These are phyloP conservation scores for Spatulosminthurus flaviceps DNA, from an alignment of 2,888 invertebrate species.

Conservation along the genomic window DNA sequence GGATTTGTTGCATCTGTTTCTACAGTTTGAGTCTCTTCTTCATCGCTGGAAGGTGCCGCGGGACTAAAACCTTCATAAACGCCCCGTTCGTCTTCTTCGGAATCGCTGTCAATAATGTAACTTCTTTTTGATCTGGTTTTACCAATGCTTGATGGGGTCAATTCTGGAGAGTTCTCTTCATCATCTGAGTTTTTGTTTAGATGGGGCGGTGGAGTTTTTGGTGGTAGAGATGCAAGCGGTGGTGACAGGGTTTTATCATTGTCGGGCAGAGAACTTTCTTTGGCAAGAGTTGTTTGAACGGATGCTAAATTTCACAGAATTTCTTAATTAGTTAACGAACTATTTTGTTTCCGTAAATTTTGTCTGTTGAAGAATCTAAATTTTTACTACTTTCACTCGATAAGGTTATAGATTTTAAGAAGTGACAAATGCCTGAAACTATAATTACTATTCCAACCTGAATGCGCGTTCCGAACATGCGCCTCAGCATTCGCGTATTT, in stretches of 20 bases:
- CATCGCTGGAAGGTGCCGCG: background rate
- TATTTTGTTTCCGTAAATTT: too few species aligned
- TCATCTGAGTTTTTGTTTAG: background rate
- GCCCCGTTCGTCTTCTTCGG: background rate
- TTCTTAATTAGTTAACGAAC: too few species aligned
- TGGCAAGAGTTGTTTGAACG: too few species aligned
- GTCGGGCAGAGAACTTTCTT: too few species aligned
- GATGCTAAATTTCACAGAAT: too few species aligned
- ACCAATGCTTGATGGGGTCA: background rate
- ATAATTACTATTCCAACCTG: background rate
- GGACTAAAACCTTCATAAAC: background rate
- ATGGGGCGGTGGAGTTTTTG: too few species aligned
- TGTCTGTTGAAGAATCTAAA: too few species aligned
- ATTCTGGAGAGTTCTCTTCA: background rate
- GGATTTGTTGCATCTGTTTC: background rate
- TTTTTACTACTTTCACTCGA: too few species aligned
- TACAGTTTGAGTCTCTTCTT: background rate
- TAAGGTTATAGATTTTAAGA: too few species aligned
- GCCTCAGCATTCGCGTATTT: conserved; percentile 30
- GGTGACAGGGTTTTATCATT: too few species aligned
- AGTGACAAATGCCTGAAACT: too few species aligned
- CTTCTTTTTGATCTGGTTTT: background rate
- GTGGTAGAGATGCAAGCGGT: too few species aligned
- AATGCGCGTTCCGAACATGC: conserved; percentile 25
- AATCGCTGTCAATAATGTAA: background rate